Evolutionary conservation across 2,797 vertebrate species (phyloP).

Genomic region (Sebastes vulpes): DNA sequence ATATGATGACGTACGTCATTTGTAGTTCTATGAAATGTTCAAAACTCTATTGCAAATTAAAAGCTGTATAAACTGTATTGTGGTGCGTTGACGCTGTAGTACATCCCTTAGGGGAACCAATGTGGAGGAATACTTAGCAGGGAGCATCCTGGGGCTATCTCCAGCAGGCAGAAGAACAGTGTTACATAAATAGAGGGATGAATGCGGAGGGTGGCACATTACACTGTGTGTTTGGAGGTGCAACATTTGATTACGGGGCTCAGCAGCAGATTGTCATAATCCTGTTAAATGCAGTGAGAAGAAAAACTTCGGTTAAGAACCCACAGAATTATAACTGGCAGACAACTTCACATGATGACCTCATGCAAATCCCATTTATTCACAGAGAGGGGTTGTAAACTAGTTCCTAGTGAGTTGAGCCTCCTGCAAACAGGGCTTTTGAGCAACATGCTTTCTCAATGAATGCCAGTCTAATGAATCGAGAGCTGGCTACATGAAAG

Average conservation of each 20-base stretch:
- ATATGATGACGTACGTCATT: not conserved
- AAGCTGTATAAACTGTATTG: not conserved
- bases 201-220: conserved; percentile 37
- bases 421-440: not conserved
- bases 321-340: conserved; percentile 25
- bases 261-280: conserved; percentile 72
- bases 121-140: conserved; percentile 4
- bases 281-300: conserved; percentile 56
- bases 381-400: not conserved
- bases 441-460: not conserved
- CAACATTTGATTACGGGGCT: conserved; percentile 69
- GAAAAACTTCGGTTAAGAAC: conserved; percentile 26
- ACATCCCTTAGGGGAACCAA: conserved; percentile 10
- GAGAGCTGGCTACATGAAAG: not conserved
- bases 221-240: conserved; percentile 48
- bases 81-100: not conserved
- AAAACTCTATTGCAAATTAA: not conserved
- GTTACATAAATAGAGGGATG: conserved; percentile 58
- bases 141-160: conserved; percentile 12
- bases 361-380: conserved; percentile 1
- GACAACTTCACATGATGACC: conserved; percentile 27
- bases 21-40: not conserved
- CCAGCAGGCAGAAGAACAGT: conserved; percentile 37
- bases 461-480: not conserved
- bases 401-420: not conserved